Percentiles rank a stretch among this genome's conserved stretches.
Evolutionary conservation across 2,888 invertebrate genomes (phyloP).

Genomic region (Rotaria macrura): DNA sequence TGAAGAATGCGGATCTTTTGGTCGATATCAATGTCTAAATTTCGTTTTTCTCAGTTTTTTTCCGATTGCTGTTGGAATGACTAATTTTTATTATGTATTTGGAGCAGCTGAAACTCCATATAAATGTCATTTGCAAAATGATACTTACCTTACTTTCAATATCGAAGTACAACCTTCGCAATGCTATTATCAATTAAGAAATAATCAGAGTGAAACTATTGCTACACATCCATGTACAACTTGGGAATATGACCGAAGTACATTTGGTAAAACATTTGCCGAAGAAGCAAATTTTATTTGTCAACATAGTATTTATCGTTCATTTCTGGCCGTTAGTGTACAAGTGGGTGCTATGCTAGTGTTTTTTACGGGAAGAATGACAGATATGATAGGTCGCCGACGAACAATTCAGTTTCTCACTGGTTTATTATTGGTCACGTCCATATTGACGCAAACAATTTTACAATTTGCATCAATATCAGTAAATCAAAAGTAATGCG

Average conservation of each 20-base stretch:
- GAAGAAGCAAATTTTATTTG: conserved; percentile 13
- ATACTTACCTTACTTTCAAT: neutral
- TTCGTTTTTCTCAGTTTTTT: neutral
- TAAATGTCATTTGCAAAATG: neutral
- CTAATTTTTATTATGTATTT: neutral
- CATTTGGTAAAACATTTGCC: neutral
- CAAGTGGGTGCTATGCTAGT: neutral
- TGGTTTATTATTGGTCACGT: neutral
- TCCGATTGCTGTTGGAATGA: neutral
- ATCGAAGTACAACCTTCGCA: neutral
- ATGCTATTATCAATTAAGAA: neutral
- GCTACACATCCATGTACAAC: neutral
- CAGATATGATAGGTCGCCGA: neutral
- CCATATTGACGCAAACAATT: neutral
- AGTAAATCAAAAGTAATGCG: neutral
- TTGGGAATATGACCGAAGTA: neutral
- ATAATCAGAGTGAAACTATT: neutral
- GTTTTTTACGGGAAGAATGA: neutral
- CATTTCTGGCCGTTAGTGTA: neutral
- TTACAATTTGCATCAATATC: conserved; percentile 15
- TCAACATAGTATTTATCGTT: neutral
- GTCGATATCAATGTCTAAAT: neutral
- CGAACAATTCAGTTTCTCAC: neutral
- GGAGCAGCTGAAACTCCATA: neutral
- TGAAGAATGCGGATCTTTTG: neutral